Base-by-base conservation (phyloP, 1,140 invertebrate genomes). In the Cheumatopsyche charites region DNA sequence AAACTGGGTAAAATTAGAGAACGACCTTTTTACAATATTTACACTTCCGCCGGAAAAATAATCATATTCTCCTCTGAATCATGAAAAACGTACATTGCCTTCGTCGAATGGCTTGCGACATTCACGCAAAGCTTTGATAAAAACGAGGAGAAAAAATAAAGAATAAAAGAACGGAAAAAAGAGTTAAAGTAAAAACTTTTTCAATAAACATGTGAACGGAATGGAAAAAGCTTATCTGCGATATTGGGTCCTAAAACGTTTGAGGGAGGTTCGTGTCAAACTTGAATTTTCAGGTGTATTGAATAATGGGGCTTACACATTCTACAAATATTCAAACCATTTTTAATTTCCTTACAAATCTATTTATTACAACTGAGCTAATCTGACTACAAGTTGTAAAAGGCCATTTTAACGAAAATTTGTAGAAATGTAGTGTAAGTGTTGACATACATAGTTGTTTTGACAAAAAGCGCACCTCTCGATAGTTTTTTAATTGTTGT, bases 1-100 rank as follows among this genome's bases (percentile, higher is more conserved):
- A 47, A 23, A 55, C 49, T 19, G 3, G 15, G 17, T 55, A 55
- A 55, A 55, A 55, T 55, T 55, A 55, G 21, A 17, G 19, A 23
- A 55, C 49, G 49, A 55, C 19, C 49, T 23, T 23, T 55, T 55
- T 36, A n/a, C n/a, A n/a, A n/a, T n/a, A 36, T 36, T 36, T 36
- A 36, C 9, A 55, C 17, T 5, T 55, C 15, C 19, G 49, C 19
- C 19, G 19, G 17, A 55, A 55, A 55, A 55, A 55, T 55, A 55
- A 55, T 55, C 49, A 55, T 55, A 55, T 55, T 55, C 49, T 55
- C 49, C 17, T 55, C 49, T 55, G 49, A 55, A 12, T 55, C 49
- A 55, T 23, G 49, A 55, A 55, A 55, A 17, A 19, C 49, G 9
- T 23, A 3, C 29, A n/a, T n/a, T n/a, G 13, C 49, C 19, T 12